Percentiles rank a stretch among this genome's conserved stretches.
These are phyloP conservation scores for Ptilonorhynchus violaceus DNA, from an alignment of 2,113 vertebrate species.

Conservation along the genomic window DNA sequence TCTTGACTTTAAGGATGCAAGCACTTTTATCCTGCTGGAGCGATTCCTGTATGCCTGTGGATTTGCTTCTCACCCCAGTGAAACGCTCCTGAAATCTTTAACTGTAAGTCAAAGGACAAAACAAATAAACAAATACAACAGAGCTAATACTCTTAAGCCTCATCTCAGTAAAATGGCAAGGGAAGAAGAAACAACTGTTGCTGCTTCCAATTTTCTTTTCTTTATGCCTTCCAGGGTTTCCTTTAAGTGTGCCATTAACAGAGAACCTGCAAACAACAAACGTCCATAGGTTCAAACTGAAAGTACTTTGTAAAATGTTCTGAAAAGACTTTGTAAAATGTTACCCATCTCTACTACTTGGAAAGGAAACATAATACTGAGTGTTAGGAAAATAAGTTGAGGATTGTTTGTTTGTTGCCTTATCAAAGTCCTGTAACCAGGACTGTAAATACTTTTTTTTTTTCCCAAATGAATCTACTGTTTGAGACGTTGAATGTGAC, in stretches of 20 bases:
- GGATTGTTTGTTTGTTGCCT: background rate
- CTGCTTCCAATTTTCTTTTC: background rate
- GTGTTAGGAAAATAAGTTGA: background rate
- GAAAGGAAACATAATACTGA: background rate
- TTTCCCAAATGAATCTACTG: background rate
- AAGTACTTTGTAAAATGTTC: background rate
- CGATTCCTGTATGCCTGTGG: slow-evolving; percentile 95
- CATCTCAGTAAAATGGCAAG: background rate
- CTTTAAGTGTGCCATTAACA: background rate
- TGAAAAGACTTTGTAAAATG: background rate
- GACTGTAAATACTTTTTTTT: background rate
- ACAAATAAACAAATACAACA: background rate
- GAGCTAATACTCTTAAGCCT: background rate
- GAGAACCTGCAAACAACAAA: background rate
- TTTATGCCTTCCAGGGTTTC: background rate
- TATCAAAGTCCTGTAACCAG: background rate
- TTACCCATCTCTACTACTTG: background rate
- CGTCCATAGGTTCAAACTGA: background rate
- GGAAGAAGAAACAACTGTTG: background rate
- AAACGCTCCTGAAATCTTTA: slow-evolving; percentile 84
- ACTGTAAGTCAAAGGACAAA: slow-evolving; percentile 76
- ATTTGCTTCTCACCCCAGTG: slow-evolving; percentile 90
- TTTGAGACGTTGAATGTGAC: background rate
- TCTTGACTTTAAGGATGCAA: slow-evolving; percentile 88
- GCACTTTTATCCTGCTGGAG: slow-evolving; percentile 83